Base-by-base conservation (phyloP, 2,888 invertebrate species). In the Adineta ricciae region DNA sequence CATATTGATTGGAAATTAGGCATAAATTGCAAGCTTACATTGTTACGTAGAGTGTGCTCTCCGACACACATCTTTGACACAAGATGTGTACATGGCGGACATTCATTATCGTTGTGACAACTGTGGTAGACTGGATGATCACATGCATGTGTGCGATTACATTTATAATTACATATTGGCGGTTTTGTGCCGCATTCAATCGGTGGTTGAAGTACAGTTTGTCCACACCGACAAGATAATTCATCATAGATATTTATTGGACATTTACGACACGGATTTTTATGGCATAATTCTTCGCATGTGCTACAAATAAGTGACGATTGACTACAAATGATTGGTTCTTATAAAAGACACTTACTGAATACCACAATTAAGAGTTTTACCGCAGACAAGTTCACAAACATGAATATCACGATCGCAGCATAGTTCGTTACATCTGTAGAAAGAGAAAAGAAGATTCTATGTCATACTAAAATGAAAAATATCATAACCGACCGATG, bases 101-200 rank as follows among this genome's bases (percentile, higher is more conserved):
- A 95, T 7, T 87, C 91, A 0, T 91, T 89, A 36, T 93, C 92
- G 86, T 92, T 92, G 91, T 97, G 96, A 91, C 97, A 97, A 86
- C 93, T 93, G 91, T 96, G 97, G 88, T 93, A 93, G 7, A 94
- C 94, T 89, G 93, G 92, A 91, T 97, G 97, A 5, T 92, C 92
- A 91, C 97, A 97, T 0, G 93, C 87, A 87, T 96, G 94, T 50
- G 90, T 89, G 83, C 95, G 92, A 0, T 93, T 92, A 90, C 97
- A 98, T 0, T 94, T 93, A 32, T 93, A 92, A 82, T 91, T 91
- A 91, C 98, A 98, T 5, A 92, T 91, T 0, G 97, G 97, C 7
- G 94, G 94, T 86, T 93, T 93, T 0, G 95, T 94, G 32, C 97
- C 97, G 90, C 98, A 98, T 0, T 95, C 93, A 84, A 98, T 93